Evolutionary conservation across 2,113 vertebrate species (phyloP), one percentile per base, ranked within the genome.

Genomic region (Nansenia antarctica): DNA sequence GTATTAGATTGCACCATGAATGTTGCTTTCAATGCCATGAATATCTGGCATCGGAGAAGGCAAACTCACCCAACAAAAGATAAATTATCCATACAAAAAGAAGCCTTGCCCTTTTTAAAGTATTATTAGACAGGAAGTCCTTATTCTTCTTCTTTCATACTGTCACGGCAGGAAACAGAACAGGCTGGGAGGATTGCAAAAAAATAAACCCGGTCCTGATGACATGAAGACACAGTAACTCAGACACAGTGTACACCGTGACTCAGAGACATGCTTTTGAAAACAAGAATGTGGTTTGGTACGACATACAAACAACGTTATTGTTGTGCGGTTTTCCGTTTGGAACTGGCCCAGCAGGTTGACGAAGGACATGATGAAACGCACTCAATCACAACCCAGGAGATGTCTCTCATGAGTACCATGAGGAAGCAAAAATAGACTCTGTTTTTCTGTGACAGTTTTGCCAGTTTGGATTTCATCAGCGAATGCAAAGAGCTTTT

Each of bases 1-100:
- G 79, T 86, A 82, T 83, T 75, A 77, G 64, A 82, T 73, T 68
- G 75, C 61, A 54, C 24, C 20, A 31, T 74, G 69, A 78, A 84
- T 71, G 75, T 83, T 73, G 55, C 72, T 74, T 65, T 39, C 70
- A 24, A 64, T 47, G 53, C 68, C 74, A 76, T 71, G 72, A 73
- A 76, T 81, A 73, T 47, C 42, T 55, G 54, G 69, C 65, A 74
- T 35, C 67, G 62, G 65, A 65, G 66, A 75, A 60, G 31, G 62
- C 59, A 78, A 72, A 78, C 45, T 39, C 64, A 76, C 71, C 73
- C 5, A 22, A 52, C 70, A 70, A 77, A 81, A 68, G 70, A 74
- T 80, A 80, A n/a, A 77, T 63, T 60, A 83, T 79, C 53, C 60
- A 49, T 37, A n/a, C n/a, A n/a, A 49, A 65, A 58, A 20, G 29